Evolutionary conservation across 2,113 vertebrate genomes (phyloP).

Genomic region (Pachypanchax playfairii): DNA sequence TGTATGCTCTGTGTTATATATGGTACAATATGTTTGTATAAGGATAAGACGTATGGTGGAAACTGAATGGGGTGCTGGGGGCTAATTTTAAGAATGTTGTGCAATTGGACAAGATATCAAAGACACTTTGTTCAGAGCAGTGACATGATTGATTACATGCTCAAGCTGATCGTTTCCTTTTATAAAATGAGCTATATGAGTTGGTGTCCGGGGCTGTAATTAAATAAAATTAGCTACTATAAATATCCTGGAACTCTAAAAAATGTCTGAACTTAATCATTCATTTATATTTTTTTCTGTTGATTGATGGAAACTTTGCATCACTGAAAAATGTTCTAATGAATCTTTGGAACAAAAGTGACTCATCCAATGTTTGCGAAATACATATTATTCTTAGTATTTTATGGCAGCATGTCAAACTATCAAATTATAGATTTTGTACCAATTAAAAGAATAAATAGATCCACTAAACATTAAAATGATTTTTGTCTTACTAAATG

Average conservation of each 20-base stretch:
- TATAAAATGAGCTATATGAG: not conserved
- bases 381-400: not conserved
- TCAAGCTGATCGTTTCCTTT: not conserved
- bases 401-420: constrained; percentile 2
- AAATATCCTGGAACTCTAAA: not conserved
- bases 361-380: constrained; percentile 3
- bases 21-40: constrained; percentile 61
- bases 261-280: not conserved
- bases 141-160: constrained; percentile 14
- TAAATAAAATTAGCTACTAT: not conserved
- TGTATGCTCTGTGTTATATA: constrained; percentile 64
- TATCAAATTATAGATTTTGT: constrained; percentile 3
- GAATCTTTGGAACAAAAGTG: not conserved
- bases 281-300: not conserved
- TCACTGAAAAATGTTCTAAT: not conserved
- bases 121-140: constrained; percentile 18
- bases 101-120: constrained; percentile 46
- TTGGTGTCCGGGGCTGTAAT: not conserved
- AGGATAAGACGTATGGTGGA: constrained; percentile 44
- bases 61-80: constrained; percentile 23
- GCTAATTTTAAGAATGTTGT: constrained; percentile 27
- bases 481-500: too few relatives aligned
- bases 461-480: too few relatives aligned
- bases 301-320: constrained; percentile 18
- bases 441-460: too few relatives aligned